phyloP scores from a whole-genome alignment of 2,113 vertebrate genomes.

The Lepus timidus region DNA sequence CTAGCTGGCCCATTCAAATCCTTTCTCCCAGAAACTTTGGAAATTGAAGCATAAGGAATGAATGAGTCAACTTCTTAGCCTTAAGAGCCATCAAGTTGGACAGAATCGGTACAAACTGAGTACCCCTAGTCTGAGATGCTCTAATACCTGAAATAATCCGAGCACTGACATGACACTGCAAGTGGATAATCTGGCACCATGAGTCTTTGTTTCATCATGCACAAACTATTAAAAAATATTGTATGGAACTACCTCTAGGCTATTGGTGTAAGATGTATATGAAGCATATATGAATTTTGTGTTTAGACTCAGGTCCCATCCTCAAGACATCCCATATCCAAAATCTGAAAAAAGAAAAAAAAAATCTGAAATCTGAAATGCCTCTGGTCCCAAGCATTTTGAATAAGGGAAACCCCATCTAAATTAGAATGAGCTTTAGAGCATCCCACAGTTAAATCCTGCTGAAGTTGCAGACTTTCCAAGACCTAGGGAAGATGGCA shows the following conservation, averaged over 20 bases:
- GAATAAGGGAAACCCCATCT: not conserved
- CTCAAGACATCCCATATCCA: not conserved
- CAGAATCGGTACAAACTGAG: not conserved
- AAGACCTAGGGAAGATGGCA: not conserved
- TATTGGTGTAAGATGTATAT: not conserved
- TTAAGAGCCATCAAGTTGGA: not conserved
- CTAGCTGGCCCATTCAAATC: not conserved
- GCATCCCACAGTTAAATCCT: not conserved
- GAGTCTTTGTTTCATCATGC: not conserved
- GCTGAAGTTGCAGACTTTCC: not conserved
- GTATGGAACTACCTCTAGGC: not conserved
- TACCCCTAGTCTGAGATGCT: not conserved
- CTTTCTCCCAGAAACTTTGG: slow-evolving; percentile 20
- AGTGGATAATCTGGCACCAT: not conserved
- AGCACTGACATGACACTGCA: not conserved
- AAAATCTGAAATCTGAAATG: not conserved
- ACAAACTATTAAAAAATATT: not conserved
- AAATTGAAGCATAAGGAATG: slow-evolving; percentile 39
- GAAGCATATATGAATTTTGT: not conserved
- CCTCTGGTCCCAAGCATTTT: not conserved
- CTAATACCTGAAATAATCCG: not conserved
- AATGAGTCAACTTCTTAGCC: slow-evolving; percentile 15
- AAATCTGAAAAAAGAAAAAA: not conserved
- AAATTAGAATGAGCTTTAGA: not conserved
- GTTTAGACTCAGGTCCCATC: not conserved